Percentiles rank a stretch among this genome's conserved stretches.
phyloP scores from a whole-genome alignment of 30 jellyfish, hydroid and myxozoan species.

The Clytia hemisphaerica region DNA sequence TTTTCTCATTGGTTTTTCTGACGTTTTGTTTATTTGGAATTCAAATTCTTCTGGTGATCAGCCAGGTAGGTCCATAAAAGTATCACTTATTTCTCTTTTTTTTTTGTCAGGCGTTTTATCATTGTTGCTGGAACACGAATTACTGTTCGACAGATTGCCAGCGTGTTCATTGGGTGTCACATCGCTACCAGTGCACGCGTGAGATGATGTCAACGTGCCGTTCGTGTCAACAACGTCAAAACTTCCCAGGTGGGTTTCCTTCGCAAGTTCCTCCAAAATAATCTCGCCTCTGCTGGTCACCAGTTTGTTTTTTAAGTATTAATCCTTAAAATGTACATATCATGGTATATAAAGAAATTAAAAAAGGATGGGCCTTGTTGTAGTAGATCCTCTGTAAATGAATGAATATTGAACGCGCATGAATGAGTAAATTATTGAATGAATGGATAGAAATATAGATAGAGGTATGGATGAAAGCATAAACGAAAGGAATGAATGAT shows the following conservation, averaged over 20 bases:
- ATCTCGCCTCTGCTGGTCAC: neutral
- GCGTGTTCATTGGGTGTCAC: conserved; percentile 91
- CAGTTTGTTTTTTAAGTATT: neutral
- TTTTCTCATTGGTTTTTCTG: too few species aligned
- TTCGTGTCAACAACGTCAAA: conserved; percentile 88
- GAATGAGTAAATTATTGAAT: too few species aligned
- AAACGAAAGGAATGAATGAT: too few species aligned
- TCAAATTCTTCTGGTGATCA: neutral
- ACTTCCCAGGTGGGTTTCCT: conserved; percentile 71
- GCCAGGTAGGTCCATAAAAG: neutral
- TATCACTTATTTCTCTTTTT: neutral
- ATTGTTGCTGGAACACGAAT: conserved; percentile 96
- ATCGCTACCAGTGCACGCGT: conserved; percentile 94
- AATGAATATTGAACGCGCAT: too few species aligned
- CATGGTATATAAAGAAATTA: neutral
- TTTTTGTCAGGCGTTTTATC: conserved; percentile 60
- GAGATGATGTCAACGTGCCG: conserved; percentile 89
- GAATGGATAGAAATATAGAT: too few species aligned
- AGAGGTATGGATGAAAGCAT: too few species aligned
- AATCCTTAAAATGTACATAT: neutral
- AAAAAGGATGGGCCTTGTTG: too few species aligned
- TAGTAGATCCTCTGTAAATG: too few species aligned
- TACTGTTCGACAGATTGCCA: conserved; percentile 95
- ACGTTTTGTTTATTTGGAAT: too few species aligned
- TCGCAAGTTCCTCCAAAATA: conserved; percentile 28